Evolutionary conservation across 1,140 invertebrate species (phyloP), one percentile per base, ranked within the genome.

Genomic region (Microplitis mediator): DNA sequence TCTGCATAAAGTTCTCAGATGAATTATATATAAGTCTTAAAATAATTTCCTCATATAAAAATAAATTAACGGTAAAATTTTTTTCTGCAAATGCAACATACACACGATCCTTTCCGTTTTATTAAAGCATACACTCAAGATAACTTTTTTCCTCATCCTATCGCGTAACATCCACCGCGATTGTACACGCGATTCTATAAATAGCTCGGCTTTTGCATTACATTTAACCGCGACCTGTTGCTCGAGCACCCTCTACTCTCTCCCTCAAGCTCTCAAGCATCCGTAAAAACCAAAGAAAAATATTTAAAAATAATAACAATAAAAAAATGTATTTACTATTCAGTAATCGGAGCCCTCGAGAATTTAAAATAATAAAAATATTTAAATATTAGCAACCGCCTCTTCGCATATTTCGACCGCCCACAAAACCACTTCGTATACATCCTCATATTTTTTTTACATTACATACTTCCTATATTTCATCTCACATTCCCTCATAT

Each of bases 191-290:
- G 80, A 77, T 76, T 81, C 77, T 85, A 84, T 84, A 85, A 85
- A 84, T 84, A 84, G 82, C 78, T 75, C 4, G 31, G 54, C 32
- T 60, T 63, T 63, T 74, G 76, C 73, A 34, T 56, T 60, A 69
- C 72, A 67, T 74, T 74, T 80, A 79, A 77, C 79, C 78, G 79
- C 80, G 82, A 84, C 82, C 84, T 85, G 83, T 84, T 85, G 84
- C 84, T 80, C 79, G 79, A 66, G 62, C 4, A 16, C 23, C 11
- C 16, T 8, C 9, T 4, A 75, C 80, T 80, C 79, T 80, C 81
- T 81, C 82, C 81, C 81, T 36, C 11, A 23, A 5, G 58, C 39
- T 45, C 39, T 45, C 39, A 11, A 45, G 39, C 39, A 11, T 45
- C 1, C 8, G 4, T n/a, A 56, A 11, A 56, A 16, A n/a, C 45